A percentile compares a stretch with the other conserved stretches of the same genome.
These are phyloP conservation scores for Cydia splendana DNA, from an alignment of 1,140 invertebrate species.

Conservation along the genomic window DNA sequence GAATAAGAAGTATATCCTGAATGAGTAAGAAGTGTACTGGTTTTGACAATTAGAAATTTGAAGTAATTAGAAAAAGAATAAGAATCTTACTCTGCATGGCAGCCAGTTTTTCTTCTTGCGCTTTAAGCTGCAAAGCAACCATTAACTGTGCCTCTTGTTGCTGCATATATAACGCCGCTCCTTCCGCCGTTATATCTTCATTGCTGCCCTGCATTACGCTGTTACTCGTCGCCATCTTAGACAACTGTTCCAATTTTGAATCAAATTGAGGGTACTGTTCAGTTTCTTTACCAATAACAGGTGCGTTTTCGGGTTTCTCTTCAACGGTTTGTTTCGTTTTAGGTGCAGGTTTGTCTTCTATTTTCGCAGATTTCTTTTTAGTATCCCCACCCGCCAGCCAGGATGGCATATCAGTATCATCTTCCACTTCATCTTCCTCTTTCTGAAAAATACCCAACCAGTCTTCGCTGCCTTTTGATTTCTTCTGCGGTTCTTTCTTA, in stretches of 20 bases:
- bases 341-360: slow-evolving; percentile 43
- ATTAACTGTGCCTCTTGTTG: slow-evolving; percentile 77
- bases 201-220: slow-evolving; percentile 42
- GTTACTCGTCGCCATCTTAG: slow-evolving; percentile 13
- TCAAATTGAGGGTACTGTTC: slow-evolving; percentile 31
- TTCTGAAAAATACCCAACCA: slow-evolving; percentile 74
- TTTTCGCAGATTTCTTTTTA: slow-evolving; percentile 53
- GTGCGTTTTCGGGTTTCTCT: slow-evolving; percentile 36
- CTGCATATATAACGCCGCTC: slow-evolving; percentile 72
- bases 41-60: no score
- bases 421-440: slow-evolving; percentile 53
- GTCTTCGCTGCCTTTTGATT: slow-evolving; percentile 66
- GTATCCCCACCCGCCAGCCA: slow-evolving; percentile 61
- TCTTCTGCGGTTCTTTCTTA: slow-evolving; percentile 45
- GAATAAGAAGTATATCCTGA: no score
- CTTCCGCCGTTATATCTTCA: slow-evolving; percentile 66
- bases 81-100: slow-evolving; percentile 68
- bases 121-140: slow-evolving; percentile 76
- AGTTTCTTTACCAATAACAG: slow-evolving; percentile 24
- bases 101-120: slow-evolving; percentile 76
- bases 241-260: slow-evolving; percentile 29
- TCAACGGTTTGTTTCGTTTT: slow-evolving; percentile 34
- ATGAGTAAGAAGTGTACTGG: no score
- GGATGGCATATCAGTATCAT: slow-evolving; percentile 59
- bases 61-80: background rate